Evolutionary conservation across 2,888 invertebrate species (phyloP).

Genomic region (Actias luna): DNA sequence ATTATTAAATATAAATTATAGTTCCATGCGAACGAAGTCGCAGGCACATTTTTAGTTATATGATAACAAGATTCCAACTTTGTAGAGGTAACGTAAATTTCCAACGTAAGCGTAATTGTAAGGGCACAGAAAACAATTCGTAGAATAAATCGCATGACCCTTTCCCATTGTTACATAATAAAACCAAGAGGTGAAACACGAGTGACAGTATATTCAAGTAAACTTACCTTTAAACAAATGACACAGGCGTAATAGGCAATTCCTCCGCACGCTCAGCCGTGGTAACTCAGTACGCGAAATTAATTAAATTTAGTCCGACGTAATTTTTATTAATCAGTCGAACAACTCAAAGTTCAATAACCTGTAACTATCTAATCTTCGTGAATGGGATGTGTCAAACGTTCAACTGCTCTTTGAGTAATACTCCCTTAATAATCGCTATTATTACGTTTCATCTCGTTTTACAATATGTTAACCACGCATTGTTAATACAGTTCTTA

Average conservation of each 20-base stretch:
- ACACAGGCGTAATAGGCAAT: slow-evolving; percentile 6
- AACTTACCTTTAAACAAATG: slow-evolving; percentile 3
- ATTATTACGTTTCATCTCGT: too few relatives aligned
- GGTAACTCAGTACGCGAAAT: background rate
- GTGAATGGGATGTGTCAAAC: background rate
- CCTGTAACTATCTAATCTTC: background rate
- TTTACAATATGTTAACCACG: too few relatives aligned
- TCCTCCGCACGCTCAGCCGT: background rate
- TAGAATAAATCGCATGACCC: background rate
- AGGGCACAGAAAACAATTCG: background rate
- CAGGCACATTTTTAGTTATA: too few relatives aligned
- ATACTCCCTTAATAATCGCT: background rate
- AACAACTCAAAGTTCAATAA: background rate
- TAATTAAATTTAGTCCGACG: background rate
- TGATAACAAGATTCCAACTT: background rate
- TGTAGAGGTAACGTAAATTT: background rate
- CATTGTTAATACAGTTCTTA: too few relatives aligned
- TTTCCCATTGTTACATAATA: background rate
- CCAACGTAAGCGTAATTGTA: background rate
- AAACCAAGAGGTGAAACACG: slow-evolving; percentile 8
- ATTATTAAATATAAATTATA: too few relatives aligned
- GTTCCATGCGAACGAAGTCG: too few relatives aligned
- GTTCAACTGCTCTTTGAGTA: background rate
- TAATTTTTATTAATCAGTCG: background rate
- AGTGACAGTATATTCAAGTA: slow-evolving; percentile 3